A percentile compares a stretch with the other conserved stretches of the same genome.
Conservation (phyloP, 2,888 invertebrate species). For the Diarsia mendica region DNA sequence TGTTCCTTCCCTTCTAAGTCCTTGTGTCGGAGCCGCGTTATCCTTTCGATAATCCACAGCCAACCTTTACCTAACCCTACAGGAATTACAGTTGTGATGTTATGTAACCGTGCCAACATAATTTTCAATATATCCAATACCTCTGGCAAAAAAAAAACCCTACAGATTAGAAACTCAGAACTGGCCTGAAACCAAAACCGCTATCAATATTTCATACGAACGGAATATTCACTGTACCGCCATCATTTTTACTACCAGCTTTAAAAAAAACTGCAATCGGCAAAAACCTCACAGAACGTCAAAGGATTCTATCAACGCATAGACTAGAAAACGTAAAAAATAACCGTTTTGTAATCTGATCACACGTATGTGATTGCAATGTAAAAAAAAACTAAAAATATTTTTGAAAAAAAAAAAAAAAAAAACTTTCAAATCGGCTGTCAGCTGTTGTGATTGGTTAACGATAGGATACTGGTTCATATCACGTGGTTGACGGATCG, state of each 20-base stretch:
- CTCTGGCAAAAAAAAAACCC: not conserved
- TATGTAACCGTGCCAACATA: not conserved
- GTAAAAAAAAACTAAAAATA: conserved; percentile 26
- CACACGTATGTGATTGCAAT: conserved; percentile 51
- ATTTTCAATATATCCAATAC: not conserved
- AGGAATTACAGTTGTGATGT: not conserved
- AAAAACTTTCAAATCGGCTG: conserved; percentile 50
- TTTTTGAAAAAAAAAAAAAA: not conserved
- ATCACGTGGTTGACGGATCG: conserved; percentile 52
- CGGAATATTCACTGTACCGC: conserved; percentile 42
- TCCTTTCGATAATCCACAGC: too few relatives aligned
- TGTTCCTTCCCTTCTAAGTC: too few relatives aligned
- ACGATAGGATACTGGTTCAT: conserved; percentile 57
- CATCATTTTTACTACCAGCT: conserved; percentile 41
- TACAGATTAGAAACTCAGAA: not conserved
- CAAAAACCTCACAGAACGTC: conserved; percentile 47
- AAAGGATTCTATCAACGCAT: conserved; percentile 47
- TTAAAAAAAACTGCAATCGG: conserved; percentile 38
- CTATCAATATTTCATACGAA: conserved; percentile 42
- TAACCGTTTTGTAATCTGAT: conserved; percentile 60
- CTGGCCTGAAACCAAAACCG: conserved; percentile 10
- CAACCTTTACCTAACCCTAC: too few relatives aligned
- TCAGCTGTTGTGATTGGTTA: conserved; percentile 62
- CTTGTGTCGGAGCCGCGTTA: too few relatives aligned
- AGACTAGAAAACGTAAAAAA: conserved; percentile 21